Conservation (phyloP, 53 echinoderm and acorn worm genomes). For the Paracentrotus lividus region DNA sequence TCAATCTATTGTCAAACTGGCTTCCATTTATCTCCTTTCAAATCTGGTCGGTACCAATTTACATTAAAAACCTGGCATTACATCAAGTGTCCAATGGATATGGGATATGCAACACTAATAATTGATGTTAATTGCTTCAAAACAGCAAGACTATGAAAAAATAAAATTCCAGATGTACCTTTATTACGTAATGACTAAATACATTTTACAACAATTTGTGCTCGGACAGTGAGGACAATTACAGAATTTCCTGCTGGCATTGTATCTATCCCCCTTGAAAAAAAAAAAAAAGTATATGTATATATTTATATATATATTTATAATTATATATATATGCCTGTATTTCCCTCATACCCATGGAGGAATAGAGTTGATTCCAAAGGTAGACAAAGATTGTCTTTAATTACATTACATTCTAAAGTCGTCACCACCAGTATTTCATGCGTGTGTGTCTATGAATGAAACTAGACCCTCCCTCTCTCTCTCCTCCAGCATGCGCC, state of each 20-base stretch:
- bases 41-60: too few species aligned
- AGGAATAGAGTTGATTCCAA: conserved; percentile 48
- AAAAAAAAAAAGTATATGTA: conserved; percentile 7
- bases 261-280: background rate
- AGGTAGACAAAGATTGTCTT: conserved; percentile 20
- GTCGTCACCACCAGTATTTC: conserved; percentile 18
- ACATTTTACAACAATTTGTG: conserved; percentile 17
- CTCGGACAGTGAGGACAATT: background rate
- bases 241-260: background rate
- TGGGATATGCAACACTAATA: background rate
- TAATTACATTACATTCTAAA: background rate
- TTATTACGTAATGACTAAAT: conserved; percentile 4
- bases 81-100: background rate
- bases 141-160: background rate
- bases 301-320: conserved; percentile 16
- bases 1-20: background rate
- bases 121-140: background rate
- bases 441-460: conserved; percentile 3
- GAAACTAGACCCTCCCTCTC: conserved; percentile 1
- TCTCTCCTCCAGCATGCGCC: background rate
- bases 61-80: too few species aligned
- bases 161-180: background rate
- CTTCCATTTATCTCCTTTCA: background rate
- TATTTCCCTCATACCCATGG: background rate
- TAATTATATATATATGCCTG: conserved; percentile 7